Base-by-base conservation (phyloP, 2,113 vertebrate genomes). In the Phaethornis superciliosus region DNA sequence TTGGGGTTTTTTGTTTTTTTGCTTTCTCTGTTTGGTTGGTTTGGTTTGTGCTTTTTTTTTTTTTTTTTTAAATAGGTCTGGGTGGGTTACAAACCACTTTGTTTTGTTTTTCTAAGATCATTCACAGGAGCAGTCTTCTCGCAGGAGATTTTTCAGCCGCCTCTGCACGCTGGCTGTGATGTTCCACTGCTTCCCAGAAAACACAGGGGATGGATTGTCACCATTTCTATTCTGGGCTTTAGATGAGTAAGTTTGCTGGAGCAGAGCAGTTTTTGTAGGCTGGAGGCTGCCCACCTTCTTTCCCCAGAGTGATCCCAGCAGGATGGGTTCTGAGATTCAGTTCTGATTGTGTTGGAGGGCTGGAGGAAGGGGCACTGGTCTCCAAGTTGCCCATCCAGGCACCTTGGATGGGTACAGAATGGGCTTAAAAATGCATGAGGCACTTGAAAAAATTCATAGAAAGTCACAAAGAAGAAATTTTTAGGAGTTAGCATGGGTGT, bases 271-370 rank as follows among this genome's bases (percentile, higher is more conserved):
- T 77, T 67, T 47, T 40, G 22, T 15, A 62, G 40, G 32, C 47
- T 47, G 40, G 19, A 83, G 42, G 47, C 9, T 74, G 40, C 8
- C 20, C 65, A 47, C 15, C 6, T 12, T 32, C 49, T 42, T 46
- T 78, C 47, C 47, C 59, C 7, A 0, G 32, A 1, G 1, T 0
- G 1, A 33, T 65, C 35, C 44, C 2, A 0, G 28, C 4, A 9
- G 28, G 35, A 6, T 5, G 7, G 15, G n/a, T 9, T 8, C 18
- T 1, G 2, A 19, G 12, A 23, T 21, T 69, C 6, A 1, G 21
- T 16, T 35, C 26, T 21, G 47, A 17, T 40, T 60, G 32, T 68
- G 15, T 18, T 27, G 15, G 46, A 59, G 15, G 11, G 15, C 26
- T 47, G 24, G 26, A 20, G 17, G 62, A 23, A 12, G 33, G 4